These are phyloP conservation scores for Dromius quadrimaculatus DNA, from an alignment of 2,888 invertebrate species.

Conservation along the genomic window DNA sequence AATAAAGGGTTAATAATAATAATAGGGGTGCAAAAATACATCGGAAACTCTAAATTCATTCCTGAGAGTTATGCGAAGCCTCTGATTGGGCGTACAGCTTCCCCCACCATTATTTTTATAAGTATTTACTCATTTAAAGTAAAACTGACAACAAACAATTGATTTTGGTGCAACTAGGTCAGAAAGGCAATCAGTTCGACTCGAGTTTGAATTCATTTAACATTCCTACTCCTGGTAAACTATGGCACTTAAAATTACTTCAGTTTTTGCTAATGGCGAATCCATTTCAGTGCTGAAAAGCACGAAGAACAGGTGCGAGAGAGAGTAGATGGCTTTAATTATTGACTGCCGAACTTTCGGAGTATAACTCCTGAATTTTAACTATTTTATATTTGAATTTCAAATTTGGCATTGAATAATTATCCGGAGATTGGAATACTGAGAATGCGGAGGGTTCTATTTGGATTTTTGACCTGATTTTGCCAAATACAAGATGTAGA, in stretches of 20 bases:
- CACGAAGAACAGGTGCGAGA: no score
- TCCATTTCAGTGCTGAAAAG: constrained; percentile 28
- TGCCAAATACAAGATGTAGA: no score
- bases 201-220: constrained; percentile 38
- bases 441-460: no score
- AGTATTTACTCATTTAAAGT: constrained; percentile 37
- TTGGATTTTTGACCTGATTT: no score
- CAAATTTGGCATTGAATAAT: no score
- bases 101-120: constrained; percentile 39
- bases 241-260: constrained; percentile 40
- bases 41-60: background rate
- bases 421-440: no score
- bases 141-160: constrained; percentile 44
- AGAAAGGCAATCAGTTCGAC: constrained; percentile 43
- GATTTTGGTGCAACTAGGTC: constrained; percentile 45
- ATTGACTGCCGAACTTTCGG: no score
- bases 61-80: background rate
- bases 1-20: no score
- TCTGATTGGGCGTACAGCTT: no score
- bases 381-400: no score
- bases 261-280: constrained; percentile 44
- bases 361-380: no score
- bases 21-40: background rate
- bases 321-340: no score
- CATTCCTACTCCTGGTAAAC: constrained; percentile 32